Base-by-base conservation (phyloP, 2,797 vertebrate species). In the Naso thynnoides region DNA sequence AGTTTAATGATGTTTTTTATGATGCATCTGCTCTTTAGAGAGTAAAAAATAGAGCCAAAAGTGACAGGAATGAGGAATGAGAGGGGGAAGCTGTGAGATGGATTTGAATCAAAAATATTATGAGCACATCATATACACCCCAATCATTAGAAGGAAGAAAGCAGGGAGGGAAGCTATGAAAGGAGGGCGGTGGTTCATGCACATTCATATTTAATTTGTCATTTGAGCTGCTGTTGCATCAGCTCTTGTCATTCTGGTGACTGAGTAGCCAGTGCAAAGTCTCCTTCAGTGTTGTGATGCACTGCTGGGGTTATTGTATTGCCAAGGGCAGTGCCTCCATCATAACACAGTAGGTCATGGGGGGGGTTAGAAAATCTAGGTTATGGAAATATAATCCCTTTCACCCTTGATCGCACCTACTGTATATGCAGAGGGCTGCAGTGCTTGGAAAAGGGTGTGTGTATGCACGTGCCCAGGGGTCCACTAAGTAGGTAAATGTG, bases 201-300 rank as follows among this genome's bases (percentile, higher is more conserved):
- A 70, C 88, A 85, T 90, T 87, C 74, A 90, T 91, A 86, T 88
- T 85, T 91, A 82, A 91, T 90, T 88, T 70, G 85, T 87, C 78
- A 83, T 84, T 52, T 63, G 72, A 88, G 83, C 79, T 81, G 44
- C 65, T 63, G 62, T 81, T 88, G 66, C 78, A 70, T 86, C 73
- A 63, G 47, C 61, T 68, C 52, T 53, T 77, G 82, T 70, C 86
- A 58, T 76, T 59, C 23, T 58, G 19, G 39, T 50, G 63, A 54
- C 68, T 59, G 71, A 77, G 79, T 50, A 67, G 67, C 70, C 70
- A 26, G 47, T 42, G 66, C 56, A 38, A 24, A 52, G 41, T 70
- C 73, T 55, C 52, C 57, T 41, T 24, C 6, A 11, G n/a, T 26
- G 62, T 5, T 53, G 44, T 52, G 65, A 21, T 56, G 73, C 24